Evolutionary conservation across 64 coral and sea anemone genomes (phyloP).

Genomic region (Montipora capricornis): DNA sequence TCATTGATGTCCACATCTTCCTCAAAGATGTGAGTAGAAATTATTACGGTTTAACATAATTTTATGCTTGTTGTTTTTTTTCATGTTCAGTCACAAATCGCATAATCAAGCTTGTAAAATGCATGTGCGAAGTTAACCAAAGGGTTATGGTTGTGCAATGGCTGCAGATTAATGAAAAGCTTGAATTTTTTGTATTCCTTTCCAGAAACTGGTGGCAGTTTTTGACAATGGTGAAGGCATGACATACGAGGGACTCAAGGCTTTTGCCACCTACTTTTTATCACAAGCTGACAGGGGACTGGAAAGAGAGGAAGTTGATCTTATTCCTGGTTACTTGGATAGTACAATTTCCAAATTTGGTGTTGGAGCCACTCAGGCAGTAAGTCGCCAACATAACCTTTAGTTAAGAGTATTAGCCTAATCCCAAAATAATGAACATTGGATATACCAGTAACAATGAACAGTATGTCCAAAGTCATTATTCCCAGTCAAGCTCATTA

Average conservation of each 20-base stretch:
- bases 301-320: constrained; percentile 71
- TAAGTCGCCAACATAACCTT: constrained; percentile 11
- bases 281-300: constrained; percentile 88
- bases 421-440: too few species aligned
- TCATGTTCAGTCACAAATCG: not conserved
- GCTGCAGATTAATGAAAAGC: too few species aligned
- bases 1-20: constrained; percentile 72
- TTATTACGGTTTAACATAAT: not conserved
- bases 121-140: too few species aligned
- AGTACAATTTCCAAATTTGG: constrained; percentile 91
- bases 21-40: constrained; percentile 68
- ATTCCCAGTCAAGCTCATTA: too few species aligned
- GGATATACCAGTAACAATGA: not conserved
- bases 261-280: constrained; percentile 92
- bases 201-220: constrained; percentile 72
- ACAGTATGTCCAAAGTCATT: not conserved
- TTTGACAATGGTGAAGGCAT: constrained; percentile 94
- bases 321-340: constrained; percentile 83
- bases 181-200: too few species aligned
- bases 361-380: constrained; percentile 92
- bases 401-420: too few species aligned
- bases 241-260: constrained; percentile 88
- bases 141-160: too few species aligned
- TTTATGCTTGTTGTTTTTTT: not conserved
- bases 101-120: too few species aligned